Conservation (phyloP, 2,797 vertebrate genomes). For the Sternarchorhynchus goeldii region DNA sequence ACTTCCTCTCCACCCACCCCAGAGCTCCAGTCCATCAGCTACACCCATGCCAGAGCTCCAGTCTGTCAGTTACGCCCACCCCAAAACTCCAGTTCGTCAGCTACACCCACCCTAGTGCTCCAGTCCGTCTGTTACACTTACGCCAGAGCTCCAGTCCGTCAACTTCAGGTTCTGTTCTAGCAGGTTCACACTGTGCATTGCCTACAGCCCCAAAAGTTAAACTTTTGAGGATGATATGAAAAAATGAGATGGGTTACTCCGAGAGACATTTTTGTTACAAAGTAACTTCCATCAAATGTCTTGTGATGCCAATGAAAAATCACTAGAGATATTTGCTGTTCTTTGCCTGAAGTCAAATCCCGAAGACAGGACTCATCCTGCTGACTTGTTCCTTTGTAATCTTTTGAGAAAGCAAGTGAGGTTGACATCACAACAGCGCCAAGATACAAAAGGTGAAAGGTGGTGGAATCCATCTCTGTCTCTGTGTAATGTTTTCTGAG, state of each 20-base stretch:
- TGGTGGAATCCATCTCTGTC: constrained; percentile 70
- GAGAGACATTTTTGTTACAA: background rate
- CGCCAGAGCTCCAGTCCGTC: constrained; percentile 13
- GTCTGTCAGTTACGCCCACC: too few species aligned
- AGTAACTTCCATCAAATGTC: background rate
- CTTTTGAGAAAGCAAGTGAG: constrained; percentile 57
- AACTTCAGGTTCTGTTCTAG: background rate
- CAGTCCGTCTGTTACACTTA: background rate
- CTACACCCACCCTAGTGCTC: background rate
- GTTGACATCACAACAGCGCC: constrained; percentile 61
- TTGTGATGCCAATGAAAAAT: background rate
- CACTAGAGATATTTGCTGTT: constrained; percentile 42
- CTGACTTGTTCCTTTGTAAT: constrained; percentile 55
- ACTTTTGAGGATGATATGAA: background rate
- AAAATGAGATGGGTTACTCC: too few species aligned
- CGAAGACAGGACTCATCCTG: constrained; percentile 51
- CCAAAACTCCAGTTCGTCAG: too few species aligned
- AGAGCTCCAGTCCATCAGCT: too few species aligned
- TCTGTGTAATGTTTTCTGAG: constrained; percentile 69
- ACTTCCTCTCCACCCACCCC: background rate
- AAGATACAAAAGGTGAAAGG: constrained; percentile 69
- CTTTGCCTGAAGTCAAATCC: constrained; percentile 48
- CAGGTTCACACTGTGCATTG: background rate
- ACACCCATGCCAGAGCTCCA: too few species aligned
- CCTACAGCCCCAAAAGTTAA: background rate